A percentile compares a stretch with the other conserved stretches of the same genome.
Evolutionary conservation across 1,140 invertebrate genomes (phyloP).

Genomic region (Orchestia grillus): DNA sequence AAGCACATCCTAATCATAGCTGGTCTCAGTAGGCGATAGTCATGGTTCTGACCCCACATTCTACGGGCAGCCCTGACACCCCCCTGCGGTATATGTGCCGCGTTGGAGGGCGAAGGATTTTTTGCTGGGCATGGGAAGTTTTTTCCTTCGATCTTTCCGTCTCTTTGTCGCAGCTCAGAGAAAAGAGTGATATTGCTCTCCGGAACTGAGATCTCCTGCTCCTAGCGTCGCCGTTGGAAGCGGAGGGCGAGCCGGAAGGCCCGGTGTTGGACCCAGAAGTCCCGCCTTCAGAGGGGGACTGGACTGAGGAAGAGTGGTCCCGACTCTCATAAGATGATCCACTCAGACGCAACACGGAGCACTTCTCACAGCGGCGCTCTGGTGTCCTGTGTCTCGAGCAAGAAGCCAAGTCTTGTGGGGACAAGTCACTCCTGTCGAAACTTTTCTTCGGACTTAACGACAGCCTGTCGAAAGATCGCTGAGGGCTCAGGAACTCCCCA

Average conservation of each 20-base stretch:
- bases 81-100: constrained; percentile 57
- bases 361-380: constrained; percentile 33
- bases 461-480: constrained; percentile 55
- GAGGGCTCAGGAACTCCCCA: constrained; percentile 45
- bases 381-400: not conserved
- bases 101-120: constrained; percentile 56
- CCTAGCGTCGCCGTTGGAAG: constrained; percentile 25
- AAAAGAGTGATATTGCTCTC: constrained; percentile 58
- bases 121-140: constrained; percentile 6
- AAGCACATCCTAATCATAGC: constrained; percentile 24
- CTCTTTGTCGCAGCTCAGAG: constrained; percentile 58
- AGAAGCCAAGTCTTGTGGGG: not conserved
- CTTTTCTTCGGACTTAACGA: constrained; percentile 54
- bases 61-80: constrained; percentile 55
- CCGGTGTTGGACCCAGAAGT: constrained; percentile 54
- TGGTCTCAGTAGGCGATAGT: constrained; percentile 58
- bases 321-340: constrained; percentile 34
- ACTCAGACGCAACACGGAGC: not conserved
- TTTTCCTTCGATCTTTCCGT: constrained; percentile 54
- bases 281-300: constrained; percentile 40
- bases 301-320: constrained; percentile 15
- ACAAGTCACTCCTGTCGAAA: constrained; percentile 10
- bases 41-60: constrained; percentile 52
- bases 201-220: constrained; percentile 56
- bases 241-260: constrained; percentile 13